phyloP scores from a whole-genome alignment of 2,113 vertebrate species.

The Phrynocephalus versicolor region DNA sequence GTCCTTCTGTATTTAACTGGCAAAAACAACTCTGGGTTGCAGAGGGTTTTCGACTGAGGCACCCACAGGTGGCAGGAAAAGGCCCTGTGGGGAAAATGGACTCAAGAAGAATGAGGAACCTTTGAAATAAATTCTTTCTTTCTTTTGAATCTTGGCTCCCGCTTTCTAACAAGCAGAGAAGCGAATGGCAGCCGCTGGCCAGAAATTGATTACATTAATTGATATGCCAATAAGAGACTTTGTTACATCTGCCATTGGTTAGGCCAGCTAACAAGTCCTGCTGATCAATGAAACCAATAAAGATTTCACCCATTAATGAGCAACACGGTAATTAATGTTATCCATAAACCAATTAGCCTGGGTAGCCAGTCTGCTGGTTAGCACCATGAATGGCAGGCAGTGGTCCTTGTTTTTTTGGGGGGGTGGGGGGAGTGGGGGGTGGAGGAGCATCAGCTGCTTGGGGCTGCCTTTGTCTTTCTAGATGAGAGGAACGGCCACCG shows the following conservation, averaged over 20 bases:
- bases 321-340: constrained; percentile 99
- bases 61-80: constrained; percentile 39
- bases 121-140: constrained; percentile 74
- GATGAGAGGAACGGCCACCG: too few species aligned
- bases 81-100: constrained; percentile 27
- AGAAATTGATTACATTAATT: constrained; percentile 99
- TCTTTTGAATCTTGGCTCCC: constrained; percentile 74
- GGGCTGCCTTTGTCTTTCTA: too few species aligned
- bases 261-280: constrained; percentile 94
- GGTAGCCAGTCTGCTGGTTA: constrained; percentile 79
- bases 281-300: constrained; percentile 99
- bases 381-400: constrained; percentile 68
- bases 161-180: constrained; percentile 69
- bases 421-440: too few species aligned
- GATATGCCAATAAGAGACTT: constrained; percentile 99
- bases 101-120: constrained; percentile 65
- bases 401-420: not conserved
- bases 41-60: not conserved
- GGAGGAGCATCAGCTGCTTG: not conserved
- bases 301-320: constrained; percentile 99
- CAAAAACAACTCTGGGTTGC: not conserved
- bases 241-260: constrained; percentile 99
- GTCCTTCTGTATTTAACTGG: not conserved
- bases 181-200: constrained; percentile 91
- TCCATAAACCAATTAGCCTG: constrained; percentile 95